These are phyloP conservation scores for Ceratina australensis DNA, from an alignment of 1,140 invertebrate genomes.

Conservation along the genomic window DNA sequence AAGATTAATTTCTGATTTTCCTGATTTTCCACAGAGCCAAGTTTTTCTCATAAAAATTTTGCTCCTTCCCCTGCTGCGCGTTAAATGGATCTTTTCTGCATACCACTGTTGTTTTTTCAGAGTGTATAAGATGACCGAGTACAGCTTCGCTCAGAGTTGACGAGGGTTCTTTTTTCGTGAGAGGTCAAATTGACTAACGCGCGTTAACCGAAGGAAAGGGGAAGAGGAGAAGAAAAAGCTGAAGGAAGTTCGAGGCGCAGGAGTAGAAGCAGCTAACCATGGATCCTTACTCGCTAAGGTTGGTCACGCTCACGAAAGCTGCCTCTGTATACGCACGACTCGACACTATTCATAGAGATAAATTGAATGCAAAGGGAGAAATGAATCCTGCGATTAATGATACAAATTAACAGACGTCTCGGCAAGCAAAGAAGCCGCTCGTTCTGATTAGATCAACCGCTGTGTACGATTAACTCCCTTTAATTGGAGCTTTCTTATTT, in stretches of 20 bases:
- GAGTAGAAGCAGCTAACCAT: conserved; percentile 36
- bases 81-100: too few relatives aligned
- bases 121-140: conserved; percentile 36
- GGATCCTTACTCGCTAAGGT: conserved; percentile 71
- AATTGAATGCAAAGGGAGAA: not conserved
- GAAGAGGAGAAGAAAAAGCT: not conserved
- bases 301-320: conserved; percentile 15
- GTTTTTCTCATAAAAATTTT: too few relatives aligned
- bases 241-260: not conserved
- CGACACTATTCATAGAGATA: not conserved
- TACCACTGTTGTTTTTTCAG: conserved; percentile 41
- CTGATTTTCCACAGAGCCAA: too few relatives aligned
- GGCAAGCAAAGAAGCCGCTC: not conserved
- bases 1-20: too few relatives aligned
- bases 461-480: too few relatives aligned
- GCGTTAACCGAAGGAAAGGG: not conserved
- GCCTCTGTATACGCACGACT: not conserved
- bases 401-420: not conserved
- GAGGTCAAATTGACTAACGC: conserved; percentile 16
- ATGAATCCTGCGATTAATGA: not conserved
- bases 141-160: conserved; percentile 50
- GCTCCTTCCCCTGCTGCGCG: too few relatives aligned
- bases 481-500: too few relatives aligned
- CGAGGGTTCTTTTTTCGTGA: conserved; percentile 18
- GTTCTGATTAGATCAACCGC: not conserved